A percentile compares a stretch with the other conserved stretches of the same genome.
Conservation (phyloP, 2,797 vertebrate species). For the Periparus ater region DNA sequence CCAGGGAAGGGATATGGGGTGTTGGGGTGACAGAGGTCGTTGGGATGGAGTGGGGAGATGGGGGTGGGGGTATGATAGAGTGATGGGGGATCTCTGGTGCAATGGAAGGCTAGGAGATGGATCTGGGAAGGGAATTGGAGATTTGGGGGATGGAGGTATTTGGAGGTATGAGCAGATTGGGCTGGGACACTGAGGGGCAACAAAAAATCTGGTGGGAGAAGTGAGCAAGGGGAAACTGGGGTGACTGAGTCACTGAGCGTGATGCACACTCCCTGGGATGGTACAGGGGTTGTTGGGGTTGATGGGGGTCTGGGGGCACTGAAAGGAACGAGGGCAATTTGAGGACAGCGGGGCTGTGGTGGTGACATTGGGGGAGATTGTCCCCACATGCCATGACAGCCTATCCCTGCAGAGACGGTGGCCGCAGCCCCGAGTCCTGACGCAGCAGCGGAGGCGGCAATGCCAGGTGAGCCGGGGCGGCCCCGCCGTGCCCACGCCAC, state of each 20-base stretch:
- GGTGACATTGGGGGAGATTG: not conserved
- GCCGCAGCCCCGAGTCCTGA: not conserved
- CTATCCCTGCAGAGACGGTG: not conserved
- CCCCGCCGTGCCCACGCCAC: not conserved
- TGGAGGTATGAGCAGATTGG: fast-evolving
- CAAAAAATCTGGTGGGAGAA: not conserved
- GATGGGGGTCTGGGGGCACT: not conserved
- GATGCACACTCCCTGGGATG: not conserved
- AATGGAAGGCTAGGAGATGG: not conserved
- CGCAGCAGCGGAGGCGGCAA: not conserved
- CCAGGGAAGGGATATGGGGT: not conserved
- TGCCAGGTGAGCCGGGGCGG: slow-evolving; percentile 33
- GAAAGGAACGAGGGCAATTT: fast-evolving
- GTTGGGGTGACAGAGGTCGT: not conserved
- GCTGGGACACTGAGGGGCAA: fast-evolving
- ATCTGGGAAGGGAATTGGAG: not conserved
- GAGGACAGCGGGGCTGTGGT: not conserved
- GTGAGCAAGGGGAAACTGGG: fast-evolving
- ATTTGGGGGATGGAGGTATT: not conserved
- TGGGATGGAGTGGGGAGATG: not conserved
- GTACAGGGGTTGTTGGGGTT: not conserved
- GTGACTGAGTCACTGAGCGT: not conserved
- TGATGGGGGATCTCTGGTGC: not conserved
- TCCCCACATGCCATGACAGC: not conserved
- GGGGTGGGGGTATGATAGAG: not conserved